Evolutionary conservation across 2,888 invertebrate genomes (phyloP).

Genomic region (Pyrrhia umbra): DNA sequence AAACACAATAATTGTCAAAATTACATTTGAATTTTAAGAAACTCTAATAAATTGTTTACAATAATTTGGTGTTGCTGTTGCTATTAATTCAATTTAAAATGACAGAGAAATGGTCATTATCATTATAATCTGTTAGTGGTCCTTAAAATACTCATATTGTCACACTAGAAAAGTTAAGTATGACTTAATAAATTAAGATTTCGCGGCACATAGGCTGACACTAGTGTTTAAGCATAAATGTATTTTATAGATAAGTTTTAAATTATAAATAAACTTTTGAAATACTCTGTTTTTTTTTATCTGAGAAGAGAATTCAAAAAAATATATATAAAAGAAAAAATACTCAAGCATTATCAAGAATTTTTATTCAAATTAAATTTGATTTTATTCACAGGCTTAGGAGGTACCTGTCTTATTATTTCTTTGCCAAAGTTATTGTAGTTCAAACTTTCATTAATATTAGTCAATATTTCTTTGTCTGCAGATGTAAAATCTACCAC

Average conservation of each 20-base stretch:
- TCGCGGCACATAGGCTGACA: background rate
- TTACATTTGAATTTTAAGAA: too few species aligned
- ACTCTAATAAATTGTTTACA: too few species aligned
- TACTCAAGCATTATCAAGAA: slow-evolving; percentile 17
- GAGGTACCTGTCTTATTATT: slow-evolving; percentile 71
- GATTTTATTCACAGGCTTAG: slow-evolving; percentile 81
- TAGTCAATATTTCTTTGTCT: slow-evolving; percentile 74
- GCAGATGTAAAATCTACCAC: slow-evolving; percentile 79
- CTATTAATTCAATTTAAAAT: too few species aligned
- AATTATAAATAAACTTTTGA: background rate
- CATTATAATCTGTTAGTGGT: too few species aligned
- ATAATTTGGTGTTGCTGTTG: too few species aligned
- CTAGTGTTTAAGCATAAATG: background rate
- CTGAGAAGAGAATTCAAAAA: background rate
- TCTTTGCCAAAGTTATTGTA: slow-evolving; percentile 82
- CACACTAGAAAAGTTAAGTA: too few species aligned
- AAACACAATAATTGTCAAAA: too few species aligned
- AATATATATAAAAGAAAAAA: background rate
- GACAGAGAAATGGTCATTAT: too few species aligned
- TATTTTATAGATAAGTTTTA: background rate
- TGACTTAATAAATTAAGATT: too few species aligned
- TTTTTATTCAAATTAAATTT: slow-evolving; percentile 80
- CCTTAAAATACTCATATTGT: too few species aligned
- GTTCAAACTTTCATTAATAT: slow-evolving; percentile 81
- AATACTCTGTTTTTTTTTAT: background rate